phyloP scores from a whole-genome alignment of 2,113 vertebrate genomes.

The Burhinus oedicnemus region DNA sequence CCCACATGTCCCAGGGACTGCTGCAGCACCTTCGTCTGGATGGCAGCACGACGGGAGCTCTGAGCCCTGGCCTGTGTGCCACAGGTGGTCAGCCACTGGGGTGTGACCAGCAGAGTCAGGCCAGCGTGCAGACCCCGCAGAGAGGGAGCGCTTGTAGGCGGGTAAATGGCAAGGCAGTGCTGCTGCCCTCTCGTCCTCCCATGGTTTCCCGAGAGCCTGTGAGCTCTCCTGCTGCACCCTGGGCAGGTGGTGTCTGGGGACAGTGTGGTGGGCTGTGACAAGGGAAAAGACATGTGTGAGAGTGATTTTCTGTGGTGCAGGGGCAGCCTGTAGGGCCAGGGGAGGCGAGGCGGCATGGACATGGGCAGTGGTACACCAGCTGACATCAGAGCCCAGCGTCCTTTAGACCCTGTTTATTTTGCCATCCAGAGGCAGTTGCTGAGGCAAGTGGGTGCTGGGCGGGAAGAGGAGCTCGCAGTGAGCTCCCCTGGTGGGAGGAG shows the following conservation, averaged over 20 bases:
- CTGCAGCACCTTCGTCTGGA: background rate
- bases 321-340: background rate
- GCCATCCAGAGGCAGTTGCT: background rate
- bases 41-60: rapidly evolving
- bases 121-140: background rate
- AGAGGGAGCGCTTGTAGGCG: rapidly evolving
- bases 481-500: rapidly evolving
- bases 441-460: background rate
- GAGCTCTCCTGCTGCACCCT: background rate
- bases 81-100: rapidly evolving
- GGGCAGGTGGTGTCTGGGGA: background rate
- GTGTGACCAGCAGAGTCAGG: background rate
- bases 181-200: background rate
- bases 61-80: rapidly evolving
- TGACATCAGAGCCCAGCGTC: too few species aligned
- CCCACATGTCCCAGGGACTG: background rate
- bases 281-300: background rate
- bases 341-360: rapidly evolving
- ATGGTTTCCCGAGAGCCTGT: background rate
- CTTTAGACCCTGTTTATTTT: background rate
- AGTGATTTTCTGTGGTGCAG: background rate
- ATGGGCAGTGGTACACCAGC: background rate
- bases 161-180: too few species aligned
- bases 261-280: background rate
- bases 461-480: background rate